Percentiles rank a stretch among this genome's conserved stretches.
Conservation (phyloP, 2,113 vertebrate species). For the Brachyistius frenatus region DNA sequence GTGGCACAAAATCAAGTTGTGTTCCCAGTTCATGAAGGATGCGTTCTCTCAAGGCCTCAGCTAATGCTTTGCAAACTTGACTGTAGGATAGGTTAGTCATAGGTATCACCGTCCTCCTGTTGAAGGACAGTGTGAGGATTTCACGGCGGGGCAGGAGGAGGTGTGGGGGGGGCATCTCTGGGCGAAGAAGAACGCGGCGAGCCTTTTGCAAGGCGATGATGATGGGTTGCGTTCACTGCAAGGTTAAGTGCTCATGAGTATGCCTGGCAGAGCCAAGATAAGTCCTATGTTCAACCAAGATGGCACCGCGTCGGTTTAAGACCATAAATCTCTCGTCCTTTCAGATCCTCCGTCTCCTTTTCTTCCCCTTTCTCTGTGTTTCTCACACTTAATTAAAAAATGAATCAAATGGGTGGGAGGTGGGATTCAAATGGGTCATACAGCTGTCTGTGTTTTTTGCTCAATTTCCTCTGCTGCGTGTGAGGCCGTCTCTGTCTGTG, state of each 20-base stretch:
- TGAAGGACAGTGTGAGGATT: constrained; percentile 58
- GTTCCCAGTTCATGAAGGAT: constrained; percentile 18
- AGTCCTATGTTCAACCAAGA: constrained; percentile 76
- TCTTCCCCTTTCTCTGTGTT: constrained; percentile 49
- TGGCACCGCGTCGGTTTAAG: constrained; percentile 68
- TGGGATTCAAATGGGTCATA: constrained; percentile 80
- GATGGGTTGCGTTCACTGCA: constrained; percentile 79
- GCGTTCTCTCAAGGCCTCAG: constrained; percentile 30
- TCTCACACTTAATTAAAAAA: constrained; percentile 83
- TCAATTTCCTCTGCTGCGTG: constrained; percentile 59
- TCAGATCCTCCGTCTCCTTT: constrained; percentile 47
- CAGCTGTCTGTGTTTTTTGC: constrained; percentile 68
- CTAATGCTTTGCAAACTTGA: constrained; percentile 44
- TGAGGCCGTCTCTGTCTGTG: constrained; percentile 28
- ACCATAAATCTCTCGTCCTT: constrained; percentile 63
- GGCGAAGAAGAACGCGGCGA: constrained; percentile 37
- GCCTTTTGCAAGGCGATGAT: constrained; percentile 64
- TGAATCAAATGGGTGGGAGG: constrained; percentile 79
- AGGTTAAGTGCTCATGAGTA: constrained; percentile 83
- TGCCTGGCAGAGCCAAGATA: constrained; percentile 83
- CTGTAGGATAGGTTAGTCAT: constrained; percentile 46
- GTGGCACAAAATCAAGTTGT: constrained; percentile 18
- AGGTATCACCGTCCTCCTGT: constrained; percentile 31
- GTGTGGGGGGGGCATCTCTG: constrained; percentile 9
- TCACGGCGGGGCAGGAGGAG: background rate